Evolutionary conservation across 2,797 vertebrate species (phyloP).

Genomic region (Alauda arvensis): DNA sequence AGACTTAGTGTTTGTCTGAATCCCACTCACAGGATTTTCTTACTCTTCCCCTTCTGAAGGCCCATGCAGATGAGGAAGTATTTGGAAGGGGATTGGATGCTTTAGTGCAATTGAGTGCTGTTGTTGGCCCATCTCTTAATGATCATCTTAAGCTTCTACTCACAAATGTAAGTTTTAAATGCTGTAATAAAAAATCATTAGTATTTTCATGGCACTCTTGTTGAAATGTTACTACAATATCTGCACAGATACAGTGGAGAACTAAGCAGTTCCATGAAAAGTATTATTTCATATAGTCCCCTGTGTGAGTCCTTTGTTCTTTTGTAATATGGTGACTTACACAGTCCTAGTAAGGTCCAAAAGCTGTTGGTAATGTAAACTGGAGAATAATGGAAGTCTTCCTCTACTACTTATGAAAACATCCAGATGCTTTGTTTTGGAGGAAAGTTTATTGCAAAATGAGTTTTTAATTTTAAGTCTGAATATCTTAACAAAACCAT

Average conservation of each 20-base stretch:
- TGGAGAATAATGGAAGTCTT: neutral
- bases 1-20: neutral
- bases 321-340: neutral
- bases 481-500: neutral
- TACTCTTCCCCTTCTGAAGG: slow-evolving; percentile 35
- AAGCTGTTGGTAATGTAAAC: neutral
- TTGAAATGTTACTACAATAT: neutral
- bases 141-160: slow-evolving; percentile 76
- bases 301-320: neutral
- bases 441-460: neutral
- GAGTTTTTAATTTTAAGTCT: neutral
- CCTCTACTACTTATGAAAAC: neutral
- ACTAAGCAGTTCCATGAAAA: neutral
- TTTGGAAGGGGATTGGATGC: slow-evolving; percentile 75
- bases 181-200: neutral
- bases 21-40: neutral
- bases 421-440: neutral
- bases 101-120: slow-evolving; percentile 72
- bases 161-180: slow-evolving; percentile 72
- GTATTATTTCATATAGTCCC: neutral
- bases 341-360: neutral
- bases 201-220: neutral
- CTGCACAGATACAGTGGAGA: neutral
- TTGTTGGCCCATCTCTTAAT: slow-evolving; percentile 74
- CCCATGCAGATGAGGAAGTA: slow-evolving; percentile 69